These are phyloP conservation scores for Diaprepes abbreviatus DNA, from an alignment of 2,888 invertebrate species.

Conservation along the genomic window DNA sequence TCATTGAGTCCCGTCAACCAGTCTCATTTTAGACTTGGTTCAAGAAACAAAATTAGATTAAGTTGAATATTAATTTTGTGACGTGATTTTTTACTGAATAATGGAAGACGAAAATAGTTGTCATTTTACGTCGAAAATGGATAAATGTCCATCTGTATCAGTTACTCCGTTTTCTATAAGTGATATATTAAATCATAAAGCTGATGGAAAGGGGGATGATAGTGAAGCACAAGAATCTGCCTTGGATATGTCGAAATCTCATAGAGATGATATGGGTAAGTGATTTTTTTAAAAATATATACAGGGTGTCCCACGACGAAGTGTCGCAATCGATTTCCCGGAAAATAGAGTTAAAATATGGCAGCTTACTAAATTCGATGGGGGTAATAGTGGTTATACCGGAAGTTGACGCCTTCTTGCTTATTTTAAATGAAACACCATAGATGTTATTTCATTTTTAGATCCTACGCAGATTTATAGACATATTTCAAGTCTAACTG, in stretches of 20 bases:
- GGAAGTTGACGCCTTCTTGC: no score
- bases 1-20: conserved; percentile 62
- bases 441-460: no score
- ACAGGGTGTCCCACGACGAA: no score
- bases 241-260: conserved; percentile 67
- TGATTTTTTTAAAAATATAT: neutral
- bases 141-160: conserved; percentile 55
- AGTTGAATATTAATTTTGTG: neutral
- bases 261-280: conserved; percentile 56
- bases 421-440: no score
- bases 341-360: no score
- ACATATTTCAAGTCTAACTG: no score
- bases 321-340: no score
- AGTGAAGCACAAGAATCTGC: conserved; percentile 64
- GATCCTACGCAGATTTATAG: no score
- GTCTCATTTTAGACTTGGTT: conserved; percentile 60
- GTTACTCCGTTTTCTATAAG: conserved; percentile 81
- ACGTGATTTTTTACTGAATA: conserved; percentile 20
- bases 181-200: conserved; percentile 71
- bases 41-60: conserved; percentile 27
- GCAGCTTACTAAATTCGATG: no score
- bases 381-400: no score
- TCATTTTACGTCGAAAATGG: conserved; percentile 52
- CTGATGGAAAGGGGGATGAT: conserved; percentile 61
- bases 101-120: conserved; percentile 59